phyloP scores from a whole-genome alignment of 2,113 vertebrate genomes.

The Smithornis capensis region DNA sequence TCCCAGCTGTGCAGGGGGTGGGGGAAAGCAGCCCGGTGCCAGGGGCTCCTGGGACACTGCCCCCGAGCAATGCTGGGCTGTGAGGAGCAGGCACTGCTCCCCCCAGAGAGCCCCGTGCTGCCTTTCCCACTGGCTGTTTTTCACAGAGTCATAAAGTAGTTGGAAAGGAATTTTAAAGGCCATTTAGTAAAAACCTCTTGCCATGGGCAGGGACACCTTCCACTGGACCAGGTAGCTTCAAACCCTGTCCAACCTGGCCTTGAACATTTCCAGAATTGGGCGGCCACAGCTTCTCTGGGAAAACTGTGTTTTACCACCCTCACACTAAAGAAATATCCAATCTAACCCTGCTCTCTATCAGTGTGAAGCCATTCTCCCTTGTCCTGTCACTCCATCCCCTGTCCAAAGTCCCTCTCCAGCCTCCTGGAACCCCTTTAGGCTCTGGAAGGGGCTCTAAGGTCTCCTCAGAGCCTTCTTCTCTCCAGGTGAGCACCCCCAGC shows the following conservation, averaged over 20 bases:
- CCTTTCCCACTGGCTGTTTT: neutral
- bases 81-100: neutral
- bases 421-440: neutral
- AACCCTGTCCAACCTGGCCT: neutral
- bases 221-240: neutral
- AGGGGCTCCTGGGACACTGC: neutral
- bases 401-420: neutral
- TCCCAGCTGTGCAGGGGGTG: neutral
- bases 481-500: neutral
- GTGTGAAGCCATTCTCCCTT: neutral
- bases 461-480: neutral
- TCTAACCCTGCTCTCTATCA: neutral
- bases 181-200: neutral
- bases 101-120: neutral
- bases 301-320: neutral
- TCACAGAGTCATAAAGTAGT: neutral
- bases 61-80: neutral
- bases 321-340: neutral
- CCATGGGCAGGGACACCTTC: neutral
- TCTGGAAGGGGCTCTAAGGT: neutral
- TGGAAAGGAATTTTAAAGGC: neutral
- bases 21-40: neutral
- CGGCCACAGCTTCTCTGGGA: neutral
- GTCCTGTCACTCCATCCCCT: neutral
- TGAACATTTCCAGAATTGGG: neutral